A percentile compares a stretch with the other conserved stretches of the same genome.
These are phyloP conservation scores for Aphelinus atriplicis DNA, from an alignment of 1,140 invertebrate genomes.

Conservation along the genomic window DNA sequence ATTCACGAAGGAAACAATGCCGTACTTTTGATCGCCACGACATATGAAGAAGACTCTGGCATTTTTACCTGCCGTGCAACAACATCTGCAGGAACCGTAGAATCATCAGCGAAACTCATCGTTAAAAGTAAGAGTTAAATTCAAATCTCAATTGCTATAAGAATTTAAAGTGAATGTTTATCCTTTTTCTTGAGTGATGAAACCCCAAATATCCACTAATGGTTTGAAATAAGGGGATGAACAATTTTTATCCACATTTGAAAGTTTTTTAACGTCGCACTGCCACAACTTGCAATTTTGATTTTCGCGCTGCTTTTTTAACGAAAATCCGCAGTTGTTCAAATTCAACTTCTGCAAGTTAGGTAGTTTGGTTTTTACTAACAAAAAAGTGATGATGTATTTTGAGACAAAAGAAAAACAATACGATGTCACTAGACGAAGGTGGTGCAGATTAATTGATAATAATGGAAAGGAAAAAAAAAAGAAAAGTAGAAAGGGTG, in stretches of 20 bases:
- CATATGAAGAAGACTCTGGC: slow-evolving; percentile 94
- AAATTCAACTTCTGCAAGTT: slow-evolving; percentile 42
- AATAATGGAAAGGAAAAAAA: too few relatives aligned
- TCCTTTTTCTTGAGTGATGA: slow-evolving; percentile 2
- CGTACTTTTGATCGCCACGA: slow-evolving; percentile 88
- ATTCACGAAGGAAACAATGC: slow-evolving; percentile 90
- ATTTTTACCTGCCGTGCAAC: slow-evolving; percentile 91
- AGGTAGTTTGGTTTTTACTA: slow-evolving; percentile 52
- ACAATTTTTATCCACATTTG: slow-evolving; percentile 13
- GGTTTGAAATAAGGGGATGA: slow-evolving; percentile 7
- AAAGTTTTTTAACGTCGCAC: slow-evolving; percentile 37
- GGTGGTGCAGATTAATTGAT: slow-evolving; percentile 50
- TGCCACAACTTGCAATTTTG: slow-evolving; percentile 42
- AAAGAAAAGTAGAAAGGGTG: neutral
- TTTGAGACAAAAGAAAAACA: slow-evolving; percentile 20
- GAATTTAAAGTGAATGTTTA: slow-evolving; percentile 31
- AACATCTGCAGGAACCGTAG: slow-evolving; percentile 89
- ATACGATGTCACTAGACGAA: slow-evolving; percentile 42
- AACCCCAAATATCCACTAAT: slow-evolving; percentile 3
- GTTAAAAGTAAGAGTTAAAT: slow-evolving; percentile 97
- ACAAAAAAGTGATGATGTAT: slow-evolving; percentile 33
- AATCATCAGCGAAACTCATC: slow-evolving; percentile 91
- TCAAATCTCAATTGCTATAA: slow-evolving; percentile 48
- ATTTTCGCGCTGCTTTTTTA: slow-evolving; percentile 47
- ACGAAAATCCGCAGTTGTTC: slow-evolving; percentile 45